Conservation (phyloP, 1,140 invertebrate genomes). For the Rhyzopertha dominica region DNA sequence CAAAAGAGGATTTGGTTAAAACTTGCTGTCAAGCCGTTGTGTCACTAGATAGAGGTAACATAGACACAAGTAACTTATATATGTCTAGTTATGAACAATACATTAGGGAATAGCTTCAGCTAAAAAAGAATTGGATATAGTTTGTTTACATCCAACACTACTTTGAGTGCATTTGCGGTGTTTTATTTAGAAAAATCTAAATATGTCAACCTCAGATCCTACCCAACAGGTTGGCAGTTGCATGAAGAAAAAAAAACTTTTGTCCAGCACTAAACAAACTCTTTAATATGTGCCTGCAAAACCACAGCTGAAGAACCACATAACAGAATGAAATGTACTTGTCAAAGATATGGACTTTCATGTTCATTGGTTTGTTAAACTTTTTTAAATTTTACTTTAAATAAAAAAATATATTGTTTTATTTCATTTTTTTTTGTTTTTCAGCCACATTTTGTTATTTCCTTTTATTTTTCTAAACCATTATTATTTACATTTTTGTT, state of each 20-base stretch:
- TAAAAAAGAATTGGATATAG: slow-evolving; percentile 1
- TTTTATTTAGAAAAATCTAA: background rate
- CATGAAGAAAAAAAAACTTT: background rate
- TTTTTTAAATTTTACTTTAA: too few relatives aligned
- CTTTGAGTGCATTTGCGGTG: background rate
- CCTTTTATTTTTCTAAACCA: too few relatives aligned
- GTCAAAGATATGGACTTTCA: background rate
- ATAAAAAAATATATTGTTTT: too few relatives aligned
- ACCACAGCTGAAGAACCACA: background rate
- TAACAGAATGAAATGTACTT: background rate
- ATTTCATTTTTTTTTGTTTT: too few relatives aligned
- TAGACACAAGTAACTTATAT: background rate
- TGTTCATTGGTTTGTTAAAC: too few relatives aligned
- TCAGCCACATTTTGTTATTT: too few relatives aligned
- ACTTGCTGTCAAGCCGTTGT: slow-evolving; percentile 1
- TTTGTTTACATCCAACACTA: background rate
- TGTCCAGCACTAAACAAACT: background rate
- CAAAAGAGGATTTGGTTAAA: background rate
- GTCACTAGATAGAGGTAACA: slow-evolving; percentile 4
- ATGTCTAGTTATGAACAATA: slow-evolving; percentile 6
- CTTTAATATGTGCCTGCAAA: too few relatives aligned
- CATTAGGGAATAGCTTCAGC: slow-evolving; percentile 1
- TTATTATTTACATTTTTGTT: too few relatives aligned
- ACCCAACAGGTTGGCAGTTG: too few relatives aligned
- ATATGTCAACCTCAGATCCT: background rate